phyloP scores from a whole-genome alignment of 2,797 vertebrate genomes.

The Galago senegalensis region DNA sequence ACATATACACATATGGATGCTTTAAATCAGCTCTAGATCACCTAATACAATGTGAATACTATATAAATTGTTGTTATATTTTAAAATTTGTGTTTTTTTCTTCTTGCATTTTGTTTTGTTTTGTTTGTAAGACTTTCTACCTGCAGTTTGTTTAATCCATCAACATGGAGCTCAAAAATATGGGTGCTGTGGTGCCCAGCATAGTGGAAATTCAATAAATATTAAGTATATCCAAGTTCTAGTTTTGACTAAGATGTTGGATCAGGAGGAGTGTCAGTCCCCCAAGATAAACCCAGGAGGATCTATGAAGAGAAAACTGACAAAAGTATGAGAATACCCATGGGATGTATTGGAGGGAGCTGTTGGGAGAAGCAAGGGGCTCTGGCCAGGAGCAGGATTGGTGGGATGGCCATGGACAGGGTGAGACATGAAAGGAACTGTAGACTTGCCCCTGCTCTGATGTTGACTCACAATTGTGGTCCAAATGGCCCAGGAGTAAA shows the following conservation, averaged over 20 bases:
- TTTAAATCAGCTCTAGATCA: background rate
- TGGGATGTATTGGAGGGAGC: background rate
- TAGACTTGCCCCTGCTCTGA: background rate
- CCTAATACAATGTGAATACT: background rate
- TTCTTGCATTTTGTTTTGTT: background rate
- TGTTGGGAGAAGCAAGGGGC: background rate
- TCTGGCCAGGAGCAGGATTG: background rate
- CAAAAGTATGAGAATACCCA: background rate
- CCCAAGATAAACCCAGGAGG: background rate
- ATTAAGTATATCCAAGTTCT: background rate
- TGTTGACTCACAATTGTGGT: no score
- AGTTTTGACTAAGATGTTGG: background rate
- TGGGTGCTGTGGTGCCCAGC: background rate
- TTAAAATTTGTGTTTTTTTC: background rate
- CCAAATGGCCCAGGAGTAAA: background rate
- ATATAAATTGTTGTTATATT: background rate
- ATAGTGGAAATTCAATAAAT: rapidly evolving
- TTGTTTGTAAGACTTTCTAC: background rate
- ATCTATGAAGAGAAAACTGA: background rate
- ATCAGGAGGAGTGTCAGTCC: background rate
- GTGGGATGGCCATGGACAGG: background rate
- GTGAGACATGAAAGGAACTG: background rate
- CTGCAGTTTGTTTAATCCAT: background rate
- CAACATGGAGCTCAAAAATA: background rate
- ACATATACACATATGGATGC: background rate